Evolutionary conservation across 2,888 invertebrate species (phyloP).

Genomic region (Cyaniris semiargus): DNA sequence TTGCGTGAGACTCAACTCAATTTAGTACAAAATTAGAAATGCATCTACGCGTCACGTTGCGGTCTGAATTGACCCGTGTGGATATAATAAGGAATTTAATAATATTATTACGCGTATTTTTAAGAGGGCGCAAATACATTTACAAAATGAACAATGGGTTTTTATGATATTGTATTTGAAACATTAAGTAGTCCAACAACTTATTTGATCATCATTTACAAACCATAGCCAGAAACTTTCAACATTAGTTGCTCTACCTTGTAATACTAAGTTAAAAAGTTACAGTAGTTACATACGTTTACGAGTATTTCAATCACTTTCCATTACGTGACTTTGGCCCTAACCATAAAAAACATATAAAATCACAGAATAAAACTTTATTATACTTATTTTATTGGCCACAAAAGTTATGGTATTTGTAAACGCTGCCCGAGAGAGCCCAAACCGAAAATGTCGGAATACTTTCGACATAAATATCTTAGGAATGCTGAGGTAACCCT

Average conservation of each 20-base stretch:
- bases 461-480: not conserved
- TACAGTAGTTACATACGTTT: not conserved
- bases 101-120: no score
- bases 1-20: no score
- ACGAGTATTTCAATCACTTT: not conserved
- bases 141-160: no score
- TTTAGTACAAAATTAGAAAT: no score
- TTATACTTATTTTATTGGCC: conserved; percentile 20
- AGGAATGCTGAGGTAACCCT: not conserved
- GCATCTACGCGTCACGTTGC: no score
- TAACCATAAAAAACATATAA: conserved; percentile 15
- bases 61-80: no score
- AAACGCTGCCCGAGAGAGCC: not conserved
- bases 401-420: conserved; percentile 19
- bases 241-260: not conserved
- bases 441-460: not conserved
- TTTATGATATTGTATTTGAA: no score
- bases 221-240: not conserved
- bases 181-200: no score
- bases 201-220: no score
- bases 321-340: not conserved
- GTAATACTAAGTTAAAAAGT: not conserved
- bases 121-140: no score
- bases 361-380: conserved; percentile 15
- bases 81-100: no score